phyloP scores from a whole-genome alignment of 2,797 vertebrate species.

The Antrozous pallidus region DNA sequence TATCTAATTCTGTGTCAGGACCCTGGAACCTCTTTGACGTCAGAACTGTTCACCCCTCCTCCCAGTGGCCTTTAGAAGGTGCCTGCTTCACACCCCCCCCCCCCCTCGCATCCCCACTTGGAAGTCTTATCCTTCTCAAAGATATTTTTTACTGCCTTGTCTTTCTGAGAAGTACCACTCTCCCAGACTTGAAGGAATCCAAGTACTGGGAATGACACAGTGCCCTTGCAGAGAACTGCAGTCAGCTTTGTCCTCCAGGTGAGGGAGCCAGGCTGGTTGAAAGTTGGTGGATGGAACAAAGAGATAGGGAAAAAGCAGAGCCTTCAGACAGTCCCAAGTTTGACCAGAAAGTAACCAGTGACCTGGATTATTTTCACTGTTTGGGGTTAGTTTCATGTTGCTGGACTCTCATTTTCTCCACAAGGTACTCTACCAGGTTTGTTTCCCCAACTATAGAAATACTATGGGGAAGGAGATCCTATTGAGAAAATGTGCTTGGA shows the following conservation, averaged over 20 bases:
- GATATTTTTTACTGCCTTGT: constrained; percentile 51
- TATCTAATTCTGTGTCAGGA: constrained; percentile 73
- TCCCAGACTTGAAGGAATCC: background rate
- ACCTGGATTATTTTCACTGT: background rate
- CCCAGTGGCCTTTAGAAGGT: constrained; percentile 16
- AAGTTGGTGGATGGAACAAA: background rate
- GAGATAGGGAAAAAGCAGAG: background rate
- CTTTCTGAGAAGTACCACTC: background rate
- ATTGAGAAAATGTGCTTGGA: background rate
- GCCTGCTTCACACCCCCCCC: background rate
- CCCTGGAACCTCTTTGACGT: constrained; percentile 65
- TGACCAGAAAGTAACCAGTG: background rate
- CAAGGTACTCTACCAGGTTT: background rate
- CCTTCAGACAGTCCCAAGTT: background rate
- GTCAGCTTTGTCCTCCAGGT: background rate
- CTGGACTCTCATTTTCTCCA: background rate
- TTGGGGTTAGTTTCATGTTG: background rate
- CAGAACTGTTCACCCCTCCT: constrained; percentile 3
- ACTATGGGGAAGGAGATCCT: background rate
- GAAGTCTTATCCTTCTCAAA: constrained; percentile 38
- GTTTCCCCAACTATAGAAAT: background rate
- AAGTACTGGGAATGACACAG: background rate
- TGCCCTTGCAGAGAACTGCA: background rate
- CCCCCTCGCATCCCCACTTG: background rate
- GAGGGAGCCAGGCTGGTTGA: background rate